Evolutionary conservation across 2,797 vertebrate species (phyloP).

Genomic region (Phataginus tricuspis): DNA sequence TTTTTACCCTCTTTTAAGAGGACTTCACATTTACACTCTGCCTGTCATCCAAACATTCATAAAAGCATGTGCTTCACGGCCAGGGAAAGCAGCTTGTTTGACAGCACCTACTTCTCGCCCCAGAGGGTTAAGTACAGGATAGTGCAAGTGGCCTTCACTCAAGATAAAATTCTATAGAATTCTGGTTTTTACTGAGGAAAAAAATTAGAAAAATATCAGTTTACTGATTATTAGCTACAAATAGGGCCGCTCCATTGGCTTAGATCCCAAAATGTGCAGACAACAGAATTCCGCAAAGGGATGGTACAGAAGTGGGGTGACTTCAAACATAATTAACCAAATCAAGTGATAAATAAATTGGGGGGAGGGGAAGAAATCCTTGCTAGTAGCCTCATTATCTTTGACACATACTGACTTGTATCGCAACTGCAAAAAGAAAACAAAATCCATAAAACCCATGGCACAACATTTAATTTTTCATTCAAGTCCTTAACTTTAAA

Average conservation of each 20-base stretch:
- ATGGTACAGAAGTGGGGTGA: neutral
- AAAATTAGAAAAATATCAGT: constrained; percentile 2
- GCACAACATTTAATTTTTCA: neutral
- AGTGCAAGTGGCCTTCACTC: constrained; percentile 6
- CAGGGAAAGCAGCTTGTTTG: neutral
- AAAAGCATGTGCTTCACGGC: constrained; percentile 42
- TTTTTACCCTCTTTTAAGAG: constrained; percentile 57
- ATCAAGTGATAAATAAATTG: neutral
- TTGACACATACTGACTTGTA: neutral
- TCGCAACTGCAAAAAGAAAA: neutral
- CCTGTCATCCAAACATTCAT: constrained; percentile 53
- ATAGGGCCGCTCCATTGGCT: neutral
- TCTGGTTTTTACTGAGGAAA: neutral
- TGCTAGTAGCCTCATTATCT: neutral
- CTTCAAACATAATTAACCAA: constrained; percentile 15
- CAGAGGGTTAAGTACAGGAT: constrained; percentile 5
- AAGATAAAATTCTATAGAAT: neutral
- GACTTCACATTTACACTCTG: constrained; percentile 68
- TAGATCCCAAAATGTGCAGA: neutral
- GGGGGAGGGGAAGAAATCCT: neutral
- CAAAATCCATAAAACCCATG: neutral
- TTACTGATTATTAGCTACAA: constrained; percentile 23
- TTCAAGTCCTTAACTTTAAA: constrained; percentile 5
- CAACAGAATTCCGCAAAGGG: neutral
- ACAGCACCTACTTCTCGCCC: constrained; percentile 16